Evolutionary conservation across 1,140 invertebrate genomes (phyloP), one percentile per base, ranked within the genome.

Genomic region (Cotesia glomerata): DNA sequence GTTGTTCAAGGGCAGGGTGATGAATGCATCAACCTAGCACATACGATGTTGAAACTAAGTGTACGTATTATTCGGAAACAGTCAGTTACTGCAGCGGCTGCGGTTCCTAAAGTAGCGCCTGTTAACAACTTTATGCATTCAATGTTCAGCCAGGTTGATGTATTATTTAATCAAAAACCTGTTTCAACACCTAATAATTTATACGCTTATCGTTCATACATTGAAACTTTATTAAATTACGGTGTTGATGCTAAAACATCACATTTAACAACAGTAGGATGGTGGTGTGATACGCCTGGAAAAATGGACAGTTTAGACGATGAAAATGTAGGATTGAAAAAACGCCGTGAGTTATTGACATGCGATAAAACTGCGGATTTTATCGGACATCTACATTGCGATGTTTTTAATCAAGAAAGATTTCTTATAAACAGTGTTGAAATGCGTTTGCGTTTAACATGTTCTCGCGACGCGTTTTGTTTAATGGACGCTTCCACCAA

Each of bases 391-490:
- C 32, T 75, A 14, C 74, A 77, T 71, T 72, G 71, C 49, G 64
- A 73, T 58, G 32, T 74, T 0, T 85, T 86, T 70, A 85, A 86
- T 75, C 82, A 84, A 73, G 79, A 81, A 66, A 81, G 84, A 72
- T 83, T 84, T 79, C 74, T 85, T 16, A 66, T 84, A 18, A 85
- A 85, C 74, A 81, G 82, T 58, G 81, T 87, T 32, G 78, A 85
- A 72, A 78, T 85, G 74, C 18, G 79, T 49, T 14, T 86, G 11
- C 79, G 80, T 56, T 69, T 85, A 14, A 74, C 83, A n/a, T 69
- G 82, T 11, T 80, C 78, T n/a, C 76, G 78, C 66, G 79, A 84
- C 70, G 61, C 73, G 4, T 86, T 85, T 78, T 78, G 77, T 78
- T 51, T 86, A 13, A 85, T 85, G 76, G 69, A 71, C 59, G 49